Evolutionary conservation across 2,888 invertebrate species (phyloP).

Genomic region (Caenorhabditis sp.): DNA sequence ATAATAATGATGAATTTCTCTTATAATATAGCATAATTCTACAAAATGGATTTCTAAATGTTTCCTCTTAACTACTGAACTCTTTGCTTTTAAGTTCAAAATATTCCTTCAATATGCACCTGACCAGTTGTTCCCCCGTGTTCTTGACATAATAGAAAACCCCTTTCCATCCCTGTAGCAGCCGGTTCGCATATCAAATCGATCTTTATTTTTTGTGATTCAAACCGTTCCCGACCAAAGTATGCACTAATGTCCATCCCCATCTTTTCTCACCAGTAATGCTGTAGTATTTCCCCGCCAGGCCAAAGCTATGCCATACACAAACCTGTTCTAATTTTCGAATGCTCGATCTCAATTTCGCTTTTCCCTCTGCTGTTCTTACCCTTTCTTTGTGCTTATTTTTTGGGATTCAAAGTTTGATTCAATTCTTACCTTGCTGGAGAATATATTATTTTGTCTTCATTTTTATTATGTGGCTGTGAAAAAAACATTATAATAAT

Average conservation of each 20-base stretch:
- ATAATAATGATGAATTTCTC: not conserved
- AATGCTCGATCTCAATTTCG: conserved; percentile 36
- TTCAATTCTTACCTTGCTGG: not conserved
- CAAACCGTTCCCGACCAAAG: conserved; percentile 56
- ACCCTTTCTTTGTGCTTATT: not conserved
- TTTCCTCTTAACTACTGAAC: not conserved
- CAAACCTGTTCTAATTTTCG: conserved; percentile 48
- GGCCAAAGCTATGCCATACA: conserved; percentile 58
- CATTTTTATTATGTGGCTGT: not conserved
- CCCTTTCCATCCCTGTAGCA: conserved; percentile 9
- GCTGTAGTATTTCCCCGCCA: conserved; percentile 28
- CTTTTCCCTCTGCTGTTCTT: conserved; percentile 9
- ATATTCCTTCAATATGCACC: not conserved
- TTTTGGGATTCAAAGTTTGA: not conserved
- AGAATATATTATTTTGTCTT: conserved; percentile 1
- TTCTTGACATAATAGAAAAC: conserved; percentile 28
- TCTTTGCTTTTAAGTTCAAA: conserved; percentile 2
- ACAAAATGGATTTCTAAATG: conserved; percentile 1
- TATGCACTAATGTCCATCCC: conserved; percentile 4
- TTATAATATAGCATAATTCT: conserved; percentile 39
- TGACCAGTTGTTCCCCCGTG: conserved; percentile 5
- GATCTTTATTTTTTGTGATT: conserved; percentile 57
- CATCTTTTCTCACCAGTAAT: too few relatives aligned
- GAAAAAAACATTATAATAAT: not conserved
- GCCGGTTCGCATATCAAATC: conserved; percentile 62